These are phyloP conservation scores for Sciurus carolinensis DNA, from an alignment of 2,797 vertebrate genomes.

Conservation along the genomic window DNA sequence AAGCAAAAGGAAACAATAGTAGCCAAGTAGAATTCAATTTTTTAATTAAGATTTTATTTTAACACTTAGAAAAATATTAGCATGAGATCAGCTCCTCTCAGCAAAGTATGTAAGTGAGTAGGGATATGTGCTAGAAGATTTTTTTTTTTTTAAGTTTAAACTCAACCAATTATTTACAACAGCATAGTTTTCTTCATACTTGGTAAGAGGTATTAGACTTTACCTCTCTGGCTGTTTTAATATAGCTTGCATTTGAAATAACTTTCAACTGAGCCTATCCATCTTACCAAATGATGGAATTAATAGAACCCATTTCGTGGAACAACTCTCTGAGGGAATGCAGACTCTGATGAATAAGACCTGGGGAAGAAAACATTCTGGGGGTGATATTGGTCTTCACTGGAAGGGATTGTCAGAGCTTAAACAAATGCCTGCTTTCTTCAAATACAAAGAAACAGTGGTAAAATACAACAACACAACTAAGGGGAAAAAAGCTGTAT, in stretches of 20 bases:
- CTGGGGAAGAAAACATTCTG: neutral
- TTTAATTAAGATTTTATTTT: neutral
- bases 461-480: neutral
- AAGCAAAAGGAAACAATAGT: neutral
- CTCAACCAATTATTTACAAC: neutral
- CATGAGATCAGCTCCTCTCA: neutral
- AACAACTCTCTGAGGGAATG: neutral
- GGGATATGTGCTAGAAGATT: neutral
- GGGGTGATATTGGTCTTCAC: neutral
- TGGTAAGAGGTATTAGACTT: neutral
- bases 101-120: neutral
- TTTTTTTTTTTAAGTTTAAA: neutral
- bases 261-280: neutral
- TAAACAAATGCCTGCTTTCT: neutral
- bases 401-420: neutral
- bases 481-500: neutral
- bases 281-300: neutral
- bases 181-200: neutral
- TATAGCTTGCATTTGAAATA: constrained; percentile 6
- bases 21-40: neutral
- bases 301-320: neutral
- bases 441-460: neutral
- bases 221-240: neutral
- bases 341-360: neutral
- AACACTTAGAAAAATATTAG: neutral